A percentile compares a stretch with the other conserved stretches of the same genome.
These are phyloP conservation scores for Pteronura brasiliensis DNA, from an alignment of 2,113 vertebrate genomes.

Conservation along the genomic window DNA sequence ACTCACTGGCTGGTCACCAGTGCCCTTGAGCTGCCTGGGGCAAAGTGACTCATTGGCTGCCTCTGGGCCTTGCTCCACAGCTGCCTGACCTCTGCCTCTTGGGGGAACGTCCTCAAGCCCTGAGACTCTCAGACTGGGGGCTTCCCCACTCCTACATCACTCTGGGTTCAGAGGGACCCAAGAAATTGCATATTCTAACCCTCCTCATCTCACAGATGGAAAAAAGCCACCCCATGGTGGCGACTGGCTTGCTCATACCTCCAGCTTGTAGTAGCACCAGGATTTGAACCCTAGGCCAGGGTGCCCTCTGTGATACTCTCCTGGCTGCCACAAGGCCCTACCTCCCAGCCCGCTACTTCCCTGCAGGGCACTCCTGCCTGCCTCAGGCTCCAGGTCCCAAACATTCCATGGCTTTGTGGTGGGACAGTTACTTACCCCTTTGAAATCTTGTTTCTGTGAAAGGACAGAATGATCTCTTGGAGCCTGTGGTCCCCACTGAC, in stretches of 20 bases:
- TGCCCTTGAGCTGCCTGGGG: background rate
- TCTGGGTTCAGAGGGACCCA: background rate
- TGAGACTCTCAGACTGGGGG: background rate
- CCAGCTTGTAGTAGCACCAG: background rate
- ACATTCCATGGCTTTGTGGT: background rate
- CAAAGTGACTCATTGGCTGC: constrained; percentile 21
- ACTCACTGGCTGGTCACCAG: constrained; percentile 34
- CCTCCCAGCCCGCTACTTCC: background rate
- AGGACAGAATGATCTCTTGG: background rate
- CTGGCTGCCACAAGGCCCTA: background rate
- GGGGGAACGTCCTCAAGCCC: background rate
- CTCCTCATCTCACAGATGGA: background rate
- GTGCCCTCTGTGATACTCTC: background rate
- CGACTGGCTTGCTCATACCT: background rate
- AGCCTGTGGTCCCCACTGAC: background rate
- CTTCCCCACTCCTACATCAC: background rate
- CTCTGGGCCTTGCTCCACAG: background rate
- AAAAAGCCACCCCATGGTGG: background rate
- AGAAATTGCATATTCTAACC: background rate
- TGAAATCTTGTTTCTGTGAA: constrained; percentile 24
- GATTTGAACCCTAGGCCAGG: background rate
- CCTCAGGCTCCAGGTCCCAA: background rate
- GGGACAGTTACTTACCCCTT: background rate
- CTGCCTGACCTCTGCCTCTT: background rate
- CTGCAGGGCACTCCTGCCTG: background rate